phyloP scores from a whole-genome alignment of 2,888 invertebrate species.

The Nasonovia ribisnigri region DNA sequence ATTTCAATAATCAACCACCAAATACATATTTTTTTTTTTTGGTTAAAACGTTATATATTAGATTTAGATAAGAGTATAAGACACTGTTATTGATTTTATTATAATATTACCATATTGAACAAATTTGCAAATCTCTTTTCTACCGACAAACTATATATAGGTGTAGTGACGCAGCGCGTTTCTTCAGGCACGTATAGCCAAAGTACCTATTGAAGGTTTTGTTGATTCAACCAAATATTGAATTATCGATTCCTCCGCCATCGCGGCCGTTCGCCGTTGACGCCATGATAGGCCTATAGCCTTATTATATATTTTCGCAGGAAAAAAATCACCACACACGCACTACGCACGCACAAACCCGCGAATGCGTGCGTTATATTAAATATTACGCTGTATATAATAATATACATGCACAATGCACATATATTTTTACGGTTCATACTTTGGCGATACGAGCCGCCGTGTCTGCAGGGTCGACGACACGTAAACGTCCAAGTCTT shows the following conservation, averaged over 20 bases:
- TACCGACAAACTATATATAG: background rate
- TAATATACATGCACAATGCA: background rate
- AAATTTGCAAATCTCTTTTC: background rate
- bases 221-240: background rate
- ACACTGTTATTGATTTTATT: no score
- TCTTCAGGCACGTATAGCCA: background rate
- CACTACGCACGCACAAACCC: background rate
- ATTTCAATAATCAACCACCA: no score
- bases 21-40: no score
- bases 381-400: background rate
- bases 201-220: background rate
- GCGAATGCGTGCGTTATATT: background rate
- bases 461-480: constrained; percentile 2
- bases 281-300: background rate
- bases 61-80: no score
- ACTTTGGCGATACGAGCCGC: background rate
- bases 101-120: no score
- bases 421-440: background rate
- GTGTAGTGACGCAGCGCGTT: no score
- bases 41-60: no score
- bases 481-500: background rate
- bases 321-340: background rate
- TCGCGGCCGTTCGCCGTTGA: background rate
- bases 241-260: background rate
- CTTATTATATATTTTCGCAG: background rate